Evolutionary conservation across 2,888 invertebrate species (phyloP).

Genomic region (Nineta flava): DNA sequence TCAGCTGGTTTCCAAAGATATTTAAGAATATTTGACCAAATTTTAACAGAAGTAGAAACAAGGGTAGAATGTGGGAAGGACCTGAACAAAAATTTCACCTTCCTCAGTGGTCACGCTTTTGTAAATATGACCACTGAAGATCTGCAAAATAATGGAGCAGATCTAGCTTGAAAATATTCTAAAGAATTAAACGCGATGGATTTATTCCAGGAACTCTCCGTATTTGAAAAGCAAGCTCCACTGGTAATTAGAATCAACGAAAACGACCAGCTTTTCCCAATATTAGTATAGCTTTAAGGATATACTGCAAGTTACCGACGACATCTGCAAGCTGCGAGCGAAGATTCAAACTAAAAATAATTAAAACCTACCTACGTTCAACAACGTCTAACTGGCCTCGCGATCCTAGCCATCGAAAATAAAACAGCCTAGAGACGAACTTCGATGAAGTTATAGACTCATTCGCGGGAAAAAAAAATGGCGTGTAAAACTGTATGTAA

Average conservation of each 20-base stretch:
- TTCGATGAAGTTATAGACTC: too few relatives aligned
- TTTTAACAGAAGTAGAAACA: neutral
- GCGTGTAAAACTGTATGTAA: too few relatives aligned
- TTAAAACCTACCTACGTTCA: neutral
- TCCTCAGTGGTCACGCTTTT: constrained; percentile 7
- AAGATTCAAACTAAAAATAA: constrained; percentile 14
- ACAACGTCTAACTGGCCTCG: too few relatives aligned
- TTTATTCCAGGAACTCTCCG: constrained; percentile 15
- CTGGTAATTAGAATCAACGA: constrained; percentile 13
- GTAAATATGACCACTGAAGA: constrained; percentile 10
- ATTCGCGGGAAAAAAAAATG: too few relatives aligned
- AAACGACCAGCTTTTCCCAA: too few relatives aligned
- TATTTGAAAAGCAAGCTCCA: constrained; percentile 16
- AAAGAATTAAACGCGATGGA: constrained; percentile 15
- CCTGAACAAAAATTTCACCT: constrained; percentile 14
- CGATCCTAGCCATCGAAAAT: too few relatives aligned
- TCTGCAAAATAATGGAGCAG: constrained; percentile 8
- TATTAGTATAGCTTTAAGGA: too few relatives aligned
- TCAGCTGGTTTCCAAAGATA: too few relatives aligned
- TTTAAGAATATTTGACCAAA: too few relatives aligned
- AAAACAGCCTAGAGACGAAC: too few relatives aligned
- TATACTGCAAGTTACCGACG: too few relatives aligned
- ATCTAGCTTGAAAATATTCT: constrained; percentile 14
- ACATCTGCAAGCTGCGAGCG: constrained; percentile 15
- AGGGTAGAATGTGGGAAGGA: constrained; percentile 6